These are phyloP conservation scores for Thalassoma bifasciatum DNA, from an alignment of 2,113 vertebrate genomes.

Conservation along the genomic window DNA sequence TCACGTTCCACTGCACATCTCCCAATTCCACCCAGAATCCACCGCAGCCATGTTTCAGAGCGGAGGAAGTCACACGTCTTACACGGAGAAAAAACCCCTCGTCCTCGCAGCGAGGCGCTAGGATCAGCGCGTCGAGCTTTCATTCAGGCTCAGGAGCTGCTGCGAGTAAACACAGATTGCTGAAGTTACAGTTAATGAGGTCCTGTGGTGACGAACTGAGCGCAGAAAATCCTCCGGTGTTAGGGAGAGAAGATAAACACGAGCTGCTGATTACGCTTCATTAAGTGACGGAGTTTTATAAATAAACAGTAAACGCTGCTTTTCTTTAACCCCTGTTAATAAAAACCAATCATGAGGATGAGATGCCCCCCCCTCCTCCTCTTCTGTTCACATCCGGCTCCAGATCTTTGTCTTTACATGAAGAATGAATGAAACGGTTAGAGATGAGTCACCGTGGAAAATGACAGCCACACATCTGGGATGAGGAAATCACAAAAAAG, in stretches of 20 bases:
- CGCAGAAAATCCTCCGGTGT: background rate
- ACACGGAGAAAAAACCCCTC: no score
- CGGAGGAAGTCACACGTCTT: constrained; percentile 18
- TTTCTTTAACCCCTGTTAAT: constrained; percentile 6
- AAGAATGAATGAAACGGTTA: constrained; percentile 9
- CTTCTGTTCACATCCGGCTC: background rate
- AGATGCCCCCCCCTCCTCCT: background rate
- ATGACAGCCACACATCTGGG: constrained; percentile 40
- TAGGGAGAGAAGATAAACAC: constrained; percentile 8
- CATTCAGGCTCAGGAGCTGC: background rate
- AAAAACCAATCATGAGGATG: background rate
- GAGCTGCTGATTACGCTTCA: background rate
- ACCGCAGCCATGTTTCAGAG: constrained; percentile 44
- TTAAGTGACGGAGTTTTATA: background rate
- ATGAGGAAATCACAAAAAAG: constrained; percentile 44
- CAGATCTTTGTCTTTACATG: constrained; percentile 25
- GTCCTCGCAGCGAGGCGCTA: no score
- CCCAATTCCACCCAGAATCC: constrained; percentile 40
- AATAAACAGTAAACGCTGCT: background rate
- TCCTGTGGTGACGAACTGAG: constrained; percentile 1
- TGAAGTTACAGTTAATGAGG: constrained; percentile 44
- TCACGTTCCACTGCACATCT: constrained; percentile 66
- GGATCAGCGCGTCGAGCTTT: background rate
- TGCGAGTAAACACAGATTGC: constrained; percentile 2
- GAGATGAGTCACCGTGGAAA: constrained; percentile 53